A percentile compares a stretch with the other conserved stretches of the same genome.
Conservation (phyloP, 2,797 vertebrate species). For the Betta splendens region DNA sequence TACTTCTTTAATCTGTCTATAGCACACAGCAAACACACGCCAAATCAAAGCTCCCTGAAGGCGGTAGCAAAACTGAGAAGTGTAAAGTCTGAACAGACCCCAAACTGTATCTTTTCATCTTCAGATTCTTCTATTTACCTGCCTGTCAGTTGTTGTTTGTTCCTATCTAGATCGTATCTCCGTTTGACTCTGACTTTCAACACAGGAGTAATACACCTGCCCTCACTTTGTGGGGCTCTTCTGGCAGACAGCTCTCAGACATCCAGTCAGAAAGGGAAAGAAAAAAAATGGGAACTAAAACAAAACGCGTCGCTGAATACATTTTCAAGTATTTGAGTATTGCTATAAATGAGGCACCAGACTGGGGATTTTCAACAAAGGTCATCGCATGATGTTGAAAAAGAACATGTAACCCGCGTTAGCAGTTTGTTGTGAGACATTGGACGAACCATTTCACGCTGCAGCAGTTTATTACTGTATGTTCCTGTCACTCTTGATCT, state of each 20-base stretch:
- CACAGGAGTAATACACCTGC: conserved; percentile 49
- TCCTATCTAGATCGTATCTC: conserved; percentile 61
- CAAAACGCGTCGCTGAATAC: too few species aligned
- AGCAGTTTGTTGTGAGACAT: too few species aligned
- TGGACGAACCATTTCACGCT: too few species aligned
- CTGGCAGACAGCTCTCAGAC: conserved; percentile 12
- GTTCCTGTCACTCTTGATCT: too few species aligned
- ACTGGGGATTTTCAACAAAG: too few species aligned
- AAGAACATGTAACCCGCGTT: too few species aligned
- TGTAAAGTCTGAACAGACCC: conserved; percentile 61
- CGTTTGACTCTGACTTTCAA: conserved; percentile 58
- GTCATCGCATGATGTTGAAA: too few species aligned
- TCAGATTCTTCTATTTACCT: conserved; percentile 61
- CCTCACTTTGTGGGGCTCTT: conserved; percentile 19
- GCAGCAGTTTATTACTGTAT: too few species aligned
- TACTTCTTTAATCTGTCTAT: conserved; percentile 68
- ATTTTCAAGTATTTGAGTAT: too few species aligned
- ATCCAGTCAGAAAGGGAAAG: neutral
- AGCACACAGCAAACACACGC: conserved; percentile 43
- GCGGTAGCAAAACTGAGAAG: conserved; percentile 57
- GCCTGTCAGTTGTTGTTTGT: conserved; percentile 68
- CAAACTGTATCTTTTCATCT: conserved; percentile 68
- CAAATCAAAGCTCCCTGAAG: conserved; percentile 69
- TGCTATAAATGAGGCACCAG: too few species aligned
- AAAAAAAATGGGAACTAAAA: neutral